These are phyloP conservation scores for Meloidogyne floridensis DNA, from an alignment of 1,140 invertebrate species.

Conservation along the genomic window DNA sequence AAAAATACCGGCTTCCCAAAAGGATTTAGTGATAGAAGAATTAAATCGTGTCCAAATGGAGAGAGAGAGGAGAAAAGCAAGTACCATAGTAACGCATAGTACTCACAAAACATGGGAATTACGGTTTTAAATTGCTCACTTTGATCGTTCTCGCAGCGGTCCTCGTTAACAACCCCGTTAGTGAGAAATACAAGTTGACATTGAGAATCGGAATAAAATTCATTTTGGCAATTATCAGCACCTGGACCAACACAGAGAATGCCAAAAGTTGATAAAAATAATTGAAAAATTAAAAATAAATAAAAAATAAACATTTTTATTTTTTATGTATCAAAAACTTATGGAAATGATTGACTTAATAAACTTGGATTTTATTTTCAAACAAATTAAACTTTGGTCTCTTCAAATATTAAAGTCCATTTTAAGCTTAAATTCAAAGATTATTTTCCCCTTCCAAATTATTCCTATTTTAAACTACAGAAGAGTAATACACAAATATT, in stretches of 20 bases:
- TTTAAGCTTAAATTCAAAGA: too few species aligned
- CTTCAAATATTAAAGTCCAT: too few species aligned
- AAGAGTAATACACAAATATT: too few species aligned
- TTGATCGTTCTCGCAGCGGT: not conserved
- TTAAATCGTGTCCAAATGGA: too few species aligned
- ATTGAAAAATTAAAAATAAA: constrained; percentile 4
- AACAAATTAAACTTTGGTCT: too few species aligned
- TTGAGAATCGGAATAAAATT: not conserved
- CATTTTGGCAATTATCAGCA: constrained; percentile 3
- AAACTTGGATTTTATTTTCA: not conserved
- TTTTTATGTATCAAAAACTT: not conserved
- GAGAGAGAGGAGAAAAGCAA: too few species aligned
- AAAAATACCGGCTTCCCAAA: too few species aligned
- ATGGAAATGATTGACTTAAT: not conserved
- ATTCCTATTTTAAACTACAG: too few species aligned
- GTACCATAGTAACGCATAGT: too few species aligned
- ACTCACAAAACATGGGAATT: too few species aligned
- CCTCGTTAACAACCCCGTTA: not conserved
- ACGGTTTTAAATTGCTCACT: not conserved
- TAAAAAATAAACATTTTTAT: not conserved
- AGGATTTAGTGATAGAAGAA: too few species aligned
- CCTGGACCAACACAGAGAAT: constrained; percentile 5
- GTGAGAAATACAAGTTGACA: not conserved
- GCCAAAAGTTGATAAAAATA: not conserved
- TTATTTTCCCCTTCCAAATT: too few species aligned